Conservation (phyloP, 2,888 invertebrate genomes). For the Drosophila recens region DNA sequence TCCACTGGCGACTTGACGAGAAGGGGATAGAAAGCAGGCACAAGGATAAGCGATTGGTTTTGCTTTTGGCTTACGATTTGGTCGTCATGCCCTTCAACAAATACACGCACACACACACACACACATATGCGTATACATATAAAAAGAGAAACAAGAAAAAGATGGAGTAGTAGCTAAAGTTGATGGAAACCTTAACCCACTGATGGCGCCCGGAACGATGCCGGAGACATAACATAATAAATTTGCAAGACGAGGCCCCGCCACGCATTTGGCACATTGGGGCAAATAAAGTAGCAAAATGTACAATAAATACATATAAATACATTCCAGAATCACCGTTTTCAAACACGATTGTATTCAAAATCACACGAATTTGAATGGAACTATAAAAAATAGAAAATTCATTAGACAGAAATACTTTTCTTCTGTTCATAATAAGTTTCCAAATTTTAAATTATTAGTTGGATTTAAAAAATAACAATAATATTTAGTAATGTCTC, state of each 20-base stretch:
- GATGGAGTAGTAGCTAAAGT: constrained; percentile 4
- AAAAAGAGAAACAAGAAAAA: constrained; percentile 14
- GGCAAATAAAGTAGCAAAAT: neutral
- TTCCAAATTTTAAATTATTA: neutral
- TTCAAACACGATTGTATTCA: neutral
- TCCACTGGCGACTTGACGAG: neutral
- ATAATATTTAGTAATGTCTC: too few relatives aligned
- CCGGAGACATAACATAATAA: constrained; percentile 77
- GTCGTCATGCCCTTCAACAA: constrained; percentile 62
- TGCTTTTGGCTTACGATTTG: constrained; percentile 44
- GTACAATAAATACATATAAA: neutral
- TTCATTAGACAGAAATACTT: too few relatives aligned
- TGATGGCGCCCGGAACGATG: constrained; percentile 71
- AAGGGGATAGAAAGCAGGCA: neutral
- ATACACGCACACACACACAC: constrained; percentile 41
- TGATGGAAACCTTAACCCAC: constrained; percentile 70
- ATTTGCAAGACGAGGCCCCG: constrained; percentile 54
- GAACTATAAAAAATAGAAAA: neutral
- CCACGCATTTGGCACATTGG: constrained; percentile 32
- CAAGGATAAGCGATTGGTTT: constrained; percentile 39
- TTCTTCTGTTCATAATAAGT: too few relatives aligned
- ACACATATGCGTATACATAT: constrained; percentile 8
- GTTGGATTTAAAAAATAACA: neutral
- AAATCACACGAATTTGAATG: neutral
- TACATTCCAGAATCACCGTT: too few relatives aligned